Percentiles rank a stretch among this genome's conserved stretches.
These are phyloP conservation scores for Muscicapa adusta DNA, from an alignment of 2,113 vertebrate species.

Conservation along the genomic window DNA sequence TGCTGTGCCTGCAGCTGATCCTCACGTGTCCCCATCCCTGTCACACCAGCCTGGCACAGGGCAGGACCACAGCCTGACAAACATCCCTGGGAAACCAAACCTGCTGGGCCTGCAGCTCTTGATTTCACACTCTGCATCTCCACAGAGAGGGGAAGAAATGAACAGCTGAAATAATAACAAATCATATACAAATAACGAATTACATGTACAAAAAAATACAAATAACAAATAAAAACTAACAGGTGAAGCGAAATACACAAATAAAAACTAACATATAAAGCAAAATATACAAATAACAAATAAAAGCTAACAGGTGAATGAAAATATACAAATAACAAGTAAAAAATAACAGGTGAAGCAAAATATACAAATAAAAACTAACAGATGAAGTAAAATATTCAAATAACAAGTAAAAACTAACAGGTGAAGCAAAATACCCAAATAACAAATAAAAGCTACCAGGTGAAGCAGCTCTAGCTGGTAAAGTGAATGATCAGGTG, in stretches of 20 bases:
- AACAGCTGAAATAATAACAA: neutral
- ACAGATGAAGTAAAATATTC: no score
- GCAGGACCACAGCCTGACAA: neutral
- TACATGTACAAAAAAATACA: no score
- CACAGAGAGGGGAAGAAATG: neutral
- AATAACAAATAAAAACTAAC: neutral
- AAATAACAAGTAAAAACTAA: neutral
- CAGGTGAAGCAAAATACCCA: no score
- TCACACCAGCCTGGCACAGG: accelerated
- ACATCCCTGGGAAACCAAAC: accelerated
- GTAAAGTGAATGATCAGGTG: accelerated
- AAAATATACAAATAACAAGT: no score
- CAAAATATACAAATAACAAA: no score
- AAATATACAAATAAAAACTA: no score
- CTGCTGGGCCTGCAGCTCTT: accelerated
- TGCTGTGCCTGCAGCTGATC: accelerated
- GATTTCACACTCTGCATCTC: accelerated
- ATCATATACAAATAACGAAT: no score
- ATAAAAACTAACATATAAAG: no score
- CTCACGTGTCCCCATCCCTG: accelerated
- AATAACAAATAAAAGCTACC: neutral
- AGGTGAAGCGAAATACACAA: neutral
- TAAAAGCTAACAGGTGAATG: no score
- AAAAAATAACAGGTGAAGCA: no score
- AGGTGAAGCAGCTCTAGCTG: neutral